These are phyloP conservation scores for Acrobasis repandana DNA, from an alignment of 2,888 invertebrate species.

Conservation along the genomic window DNA sequence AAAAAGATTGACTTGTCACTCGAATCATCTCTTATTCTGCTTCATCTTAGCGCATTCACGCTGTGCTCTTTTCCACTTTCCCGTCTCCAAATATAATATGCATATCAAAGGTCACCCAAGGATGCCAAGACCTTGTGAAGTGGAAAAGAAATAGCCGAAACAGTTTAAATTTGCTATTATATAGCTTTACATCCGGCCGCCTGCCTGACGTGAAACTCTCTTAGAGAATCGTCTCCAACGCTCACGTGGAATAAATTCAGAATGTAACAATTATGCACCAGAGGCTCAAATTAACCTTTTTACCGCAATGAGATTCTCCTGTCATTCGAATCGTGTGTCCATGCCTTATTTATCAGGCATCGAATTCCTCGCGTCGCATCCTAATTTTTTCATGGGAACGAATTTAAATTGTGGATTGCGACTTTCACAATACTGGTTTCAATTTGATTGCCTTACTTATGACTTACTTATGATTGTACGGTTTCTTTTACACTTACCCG, in stretches of 20 bases:
- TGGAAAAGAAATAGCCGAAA: no score
- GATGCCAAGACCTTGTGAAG: no score
- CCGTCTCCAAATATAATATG: no score
- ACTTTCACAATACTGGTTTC: conserved; percentile 15
- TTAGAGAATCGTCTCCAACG: no score
- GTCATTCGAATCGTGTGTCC: background rate
- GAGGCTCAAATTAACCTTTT: conserved; percentile 29
- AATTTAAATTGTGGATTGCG: conserved; percentile 13
- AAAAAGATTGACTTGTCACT: conserved; percentile 23
- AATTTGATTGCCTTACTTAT: background rate
- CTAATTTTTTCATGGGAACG: conserved; percentile 12
- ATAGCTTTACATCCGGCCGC: no score
- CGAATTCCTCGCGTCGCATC: conserved; percentile 16
- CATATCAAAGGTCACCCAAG: no score
- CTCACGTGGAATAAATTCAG: background rate
- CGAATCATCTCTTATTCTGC: no score
- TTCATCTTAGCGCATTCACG: no score
- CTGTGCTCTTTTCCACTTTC: no score
- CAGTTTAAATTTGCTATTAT: no score
- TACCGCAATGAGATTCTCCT: conserved; percentile 26
- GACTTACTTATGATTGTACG: background rate
- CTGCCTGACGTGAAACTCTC: no score
- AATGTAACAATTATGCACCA: conserved; percentile 12
- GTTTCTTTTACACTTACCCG: background rate
- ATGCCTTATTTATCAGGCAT: conserved; percentile 5